Base-by-base conservation (phyloP, 2,797 vertebrate genomes). In the Chrysocyon brachyurus region DNA sequence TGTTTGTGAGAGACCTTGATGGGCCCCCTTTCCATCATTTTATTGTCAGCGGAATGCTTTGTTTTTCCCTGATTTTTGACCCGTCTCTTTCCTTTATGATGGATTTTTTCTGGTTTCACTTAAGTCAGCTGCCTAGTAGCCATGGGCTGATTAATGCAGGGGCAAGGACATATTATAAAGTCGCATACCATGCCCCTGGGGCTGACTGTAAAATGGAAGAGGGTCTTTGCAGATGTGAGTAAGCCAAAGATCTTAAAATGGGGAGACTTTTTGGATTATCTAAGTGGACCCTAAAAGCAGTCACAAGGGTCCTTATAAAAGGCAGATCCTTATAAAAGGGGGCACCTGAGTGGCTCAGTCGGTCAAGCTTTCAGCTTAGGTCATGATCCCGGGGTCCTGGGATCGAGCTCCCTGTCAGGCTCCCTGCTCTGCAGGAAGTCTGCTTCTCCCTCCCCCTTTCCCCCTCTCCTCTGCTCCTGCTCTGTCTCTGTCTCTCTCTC, bases 221-320 rank as follows among this genome's bases (percentile, higher is more conserved):
- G 8, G 24, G 22, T 59, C 52, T 96, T 77, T 92, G n/a, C 57
- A 88, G 52, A 77, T 75, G 54, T 56, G 73, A 36, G 77, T 36
- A 89, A 68, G 52, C 31, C 73, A 77, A 64, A 63, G 73, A 46
- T 72, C n/a, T 63, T 82, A 86, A 87, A 94, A 87, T 59, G 72
- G 52, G 75, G 24, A 72, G 63, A 40, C 73, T 24, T 26, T n/a
- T 28, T 87, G 85, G n/a, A 49, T 68, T 91, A 70, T 31, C 24
- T 61, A 64, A 31, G 21, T 77, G 63, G 49, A 5, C 36, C 86
- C 28, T 79, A 75, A 66, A 28, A 46, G 81, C 40, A 46, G 31
- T 24, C 22, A 24, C 9, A n/a, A 59, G 12, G 15, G 12, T 61
- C 56, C 46, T 64, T 33, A 31, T 14, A 10, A 54, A 81, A 89